Evolutionary conservation across 2,888 invertebrate genomes (phyloP), one percentile per base, ranked within the genome.

Genomic region (Scaeva pyrastri): DNA sequence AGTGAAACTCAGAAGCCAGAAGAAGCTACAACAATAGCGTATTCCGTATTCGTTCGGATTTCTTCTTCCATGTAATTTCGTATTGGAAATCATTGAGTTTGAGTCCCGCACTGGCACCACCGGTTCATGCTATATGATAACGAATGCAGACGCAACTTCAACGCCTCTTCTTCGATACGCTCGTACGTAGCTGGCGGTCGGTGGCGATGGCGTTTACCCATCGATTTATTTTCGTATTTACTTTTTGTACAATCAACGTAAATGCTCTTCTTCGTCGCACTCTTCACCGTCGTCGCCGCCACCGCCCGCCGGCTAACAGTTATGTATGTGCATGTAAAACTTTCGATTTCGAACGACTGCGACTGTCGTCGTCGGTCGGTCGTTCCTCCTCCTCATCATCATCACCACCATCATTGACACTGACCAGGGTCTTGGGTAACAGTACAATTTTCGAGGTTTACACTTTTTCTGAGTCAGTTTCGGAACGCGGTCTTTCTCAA

Each of bases 361-460:
- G 74, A 79, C 70, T 64, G 8, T 2, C 0, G 16, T 11, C 52
- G 85, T 48, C 14, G 48, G 12, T 16, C 7, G 8, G 26, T 6
- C 31, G 45, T 43, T 64, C 26, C 56, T 26, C 68, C 58, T 73
- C 31, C 31, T 31, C 31, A 1, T 31, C 76, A 85, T 85, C 81
- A 81, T 85, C 76, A 85, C 81, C 76, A 81, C 81, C 76, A 85
- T 85, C 81, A 81, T 85, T 85, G 85, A 76, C 85, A 85, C 72
- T 85, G 85, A 80, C 68, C 85, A 81, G 73, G 85, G 76, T 85
- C 81, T 85, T 76, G 81, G 81, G 81, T 73, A 85, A 81, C 68
- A 81, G 71, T 60, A 56, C 36, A 80, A 76, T 80, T 80, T 85
- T 76, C 72, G 81, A 81, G 73, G 81, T 41, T 81, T 81, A 76